phyloP scores from a whole-genome alignment of 1,140 invertebrate genomes.

The Bombus consobrinus region DNA sequence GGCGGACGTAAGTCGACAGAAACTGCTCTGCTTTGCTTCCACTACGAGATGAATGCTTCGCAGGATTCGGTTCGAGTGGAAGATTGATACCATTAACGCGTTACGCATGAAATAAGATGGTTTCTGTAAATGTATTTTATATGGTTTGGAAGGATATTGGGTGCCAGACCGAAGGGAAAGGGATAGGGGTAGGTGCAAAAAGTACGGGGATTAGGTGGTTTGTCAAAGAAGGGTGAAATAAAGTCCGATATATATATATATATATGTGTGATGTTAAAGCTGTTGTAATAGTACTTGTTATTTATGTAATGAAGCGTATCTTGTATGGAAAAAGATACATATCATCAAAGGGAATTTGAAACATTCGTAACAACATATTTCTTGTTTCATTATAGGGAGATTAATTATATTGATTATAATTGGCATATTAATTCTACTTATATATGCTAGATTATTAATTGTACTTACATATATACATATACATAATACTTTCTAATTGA shows the following conservation, averaged over 20 bases:
- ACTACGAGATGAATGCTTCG: neutral
- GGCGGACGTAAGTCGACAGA: constrained; percentile 15
- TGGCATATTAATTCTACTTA: no score
- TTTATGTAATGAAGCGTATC: neutral
- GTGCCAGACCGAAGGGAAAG: no score
- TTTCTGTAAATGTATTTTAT: neutral
- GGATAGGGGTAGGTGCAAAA: neutral
- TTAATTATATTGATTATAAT: no score
- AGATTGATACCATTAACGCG: constrained; percentile 12
- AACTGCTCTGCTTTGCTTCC: neutral
- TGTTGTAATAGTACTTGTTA: neutral
- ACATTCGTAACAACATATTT: neutral
- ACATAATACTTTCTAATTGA: no score
- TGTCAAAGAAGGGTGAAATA: neutral
- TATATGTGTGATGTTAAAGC: neutral
- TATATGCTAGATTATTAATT: no score
- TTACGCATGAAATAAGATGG: neutral
- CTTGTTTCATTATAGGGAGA: neutral
- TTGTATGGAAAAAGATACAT: no score
- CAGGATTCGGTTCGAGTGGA: neutral
- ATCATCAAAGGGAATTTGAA: neutral
- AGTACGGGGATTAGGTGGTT: neutral
- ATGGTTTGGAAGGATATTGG: neutral
- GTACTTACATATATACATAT: no score
- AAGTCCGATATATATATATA: neutral